Conservation (phyloP, 2,113 vertebrate species). For the Caretta caretta region DNA sequence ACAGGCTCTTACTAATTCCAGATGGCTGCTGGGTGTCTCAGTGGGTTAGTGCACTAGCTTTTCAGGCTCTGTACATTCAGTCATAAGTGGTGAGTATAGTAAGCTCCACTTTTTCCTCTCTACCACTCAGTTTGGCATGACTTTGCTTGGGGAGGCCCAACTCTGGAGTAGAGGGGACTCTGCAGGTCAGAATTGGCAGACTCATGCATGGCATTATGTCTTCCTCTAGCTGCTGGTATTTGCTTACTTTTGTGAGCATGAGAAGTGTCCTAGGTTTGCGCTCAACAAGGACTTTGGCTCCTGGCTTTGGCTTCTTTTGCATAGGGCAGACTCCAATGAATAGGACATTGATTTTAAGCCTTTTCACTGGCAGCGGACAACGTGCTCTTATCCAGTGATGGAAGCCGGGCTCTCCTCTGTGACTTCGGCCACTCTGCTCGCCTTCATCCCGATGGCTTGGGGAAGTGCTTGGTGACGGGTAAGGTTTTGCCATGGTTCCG, state of each 20-base stretch:
- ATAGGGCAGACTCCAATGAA: background rate
- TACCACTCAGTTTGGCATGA: background rate
- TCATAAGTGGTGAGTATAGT: background rate
- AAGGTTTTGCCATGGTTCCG: background rate
- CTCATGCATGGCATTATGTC: background rate
- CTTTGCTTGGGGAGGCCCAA: background rate
- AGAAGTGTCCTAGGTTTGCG: background rate
- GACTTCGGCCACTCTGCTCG: conserved; percentile 95
- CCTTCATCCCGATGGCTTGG: conserved; percentile 82
- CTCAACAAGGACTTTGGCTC: background rate
- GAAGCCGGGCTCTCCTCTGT: conserved; percentile 89
- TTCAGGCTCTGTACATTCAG: background rate
- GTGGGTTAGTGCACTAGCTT: background rate
- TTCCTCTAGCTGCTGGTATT: background rate
- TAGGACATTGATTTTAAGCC: background rate
- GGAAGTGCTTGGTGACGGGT: conserved; percentile 82
- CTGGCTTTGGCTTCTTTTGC: background rate
- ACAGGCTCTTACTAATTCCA: background rate
- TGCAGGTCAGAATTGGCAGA: background rate
- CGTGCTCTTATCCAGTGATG: conserved; percentile 90
- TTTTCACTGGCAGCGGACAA: conserved; percentile 89
- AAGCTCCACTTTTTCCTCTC: background rate
- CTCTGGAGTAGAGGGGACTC: background rate
- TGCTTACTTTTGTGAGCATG: background rate
- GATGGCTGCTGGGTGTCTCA: background rate